These are phyloP conservation scores for Drosophila pseudoobscura DNA, from an alignment of 1,140 invertebrate genomes.

Conservation along the genomic window DNA sequence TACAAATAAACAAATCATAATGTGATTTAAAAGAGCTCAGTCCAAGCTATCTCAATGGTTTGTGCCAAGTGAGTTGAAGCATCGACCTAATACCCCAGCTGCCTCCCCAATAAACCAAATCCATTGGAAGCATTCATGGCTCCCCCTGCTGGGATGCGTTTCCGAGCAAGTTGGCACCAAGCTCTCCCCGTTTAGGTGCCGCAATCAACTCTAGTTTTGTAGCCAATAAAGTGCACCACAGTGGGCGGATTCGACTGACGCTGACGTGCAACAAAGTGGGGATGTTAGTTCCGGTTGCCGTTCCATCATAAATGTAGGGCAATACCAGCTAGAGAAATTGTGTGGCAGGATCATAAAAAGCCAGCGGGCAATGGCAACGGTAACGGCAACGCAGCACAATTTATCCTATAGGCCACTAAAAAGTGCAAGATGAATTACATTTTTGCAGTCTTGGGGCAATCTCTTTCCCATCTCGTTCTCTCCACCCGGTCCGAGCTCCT, in stretches of 20 bases:
- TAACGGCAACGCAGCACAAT: slow-evolving; percentile 31
- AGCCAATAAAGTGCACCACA: slow-evolving; percentile 45
- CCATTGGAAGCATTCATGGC: too few relatives aligned
- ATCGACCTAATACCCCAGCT: too few relatives aligned
- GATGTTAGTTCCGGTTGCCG: slow-evolving; percentile 29
- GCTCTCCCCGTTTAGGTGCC: slow-evolving; percentile 1
- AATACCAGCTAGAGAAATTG: slow-evolving; percentile 35
- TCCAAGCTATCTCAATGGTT: too few relatives aligned
- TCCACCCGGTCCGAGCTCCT: not conserved
- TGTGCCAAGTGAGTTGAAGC: too few relatives aligned
- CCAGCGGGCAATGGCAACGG: slow-evolving; percentile 6
- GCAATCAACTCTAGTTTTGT: slow-evolving; percentile 40
- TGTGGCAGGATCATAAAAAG: slow-evolving; percentile 49
- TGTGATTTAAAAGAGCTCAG: too few relatives aligned
- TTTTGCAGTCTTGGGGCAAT: slow-evolving; percentile 6
- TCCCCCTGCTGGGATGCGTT: too few relatives aligned
- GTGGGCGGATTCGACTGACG: slow-evolving; percentile 1
- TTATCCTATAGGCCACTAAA: slow-evolving; percentile 28
- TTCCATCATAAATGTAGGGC: slow-evolving; percentile 37
- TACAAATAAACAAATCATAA: too few relatives aligned
- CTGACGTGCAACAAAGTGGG: slow-evolving; percentile 27
- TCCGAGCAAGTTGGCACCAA: too few relatives aligned
- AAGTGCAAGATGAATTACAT: slow-evolving; percentile 47
- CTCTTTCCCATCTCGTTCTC: slow-evolving; percentile 10
- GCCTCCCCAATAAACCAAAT: too few relatives aligned